phyloP scores from a whole-genome alignment of 2,888 invertebrate species.

The Pristionchus mayeri region DNA sequence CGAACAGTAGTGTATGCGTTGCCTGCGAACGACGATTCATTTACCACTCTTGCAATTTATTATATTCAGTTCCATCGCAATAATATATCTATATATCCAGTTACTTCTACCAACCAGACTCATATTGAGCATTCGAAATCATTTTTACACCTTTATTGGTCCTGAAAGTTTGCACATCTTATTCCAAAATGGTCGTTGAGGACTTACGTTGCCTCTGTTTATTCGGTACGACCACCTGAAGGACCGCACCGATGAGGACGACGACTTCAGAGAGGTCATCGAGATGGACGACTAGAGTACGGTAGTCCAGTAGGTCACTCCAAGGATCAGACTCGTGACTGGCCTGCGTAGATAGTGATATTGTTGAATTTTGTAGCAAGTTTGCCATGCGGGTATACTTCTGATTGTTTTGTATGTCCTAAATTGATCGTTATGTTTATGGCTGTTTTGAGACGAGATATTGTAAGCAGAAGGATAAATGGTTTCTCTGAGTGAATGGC shows the following conservation, averaged over 20 bases:
- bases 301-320: not conserved
- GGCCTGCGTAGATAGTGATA: not conserved
- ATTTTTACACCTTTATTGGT: too few species aligned
- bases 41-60: too few species aligned
- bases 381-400: not conserved
- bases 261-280: slow-evolving; percentile 64
- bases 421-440: not conserved
- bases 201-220: slow-evolving; percentile 65
- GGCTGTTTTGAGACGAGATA: slow-evolving; percentile 5
- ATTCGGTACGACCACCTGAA: slow-evolving; percentile 68
- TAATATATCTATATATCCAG: too few species aligned
- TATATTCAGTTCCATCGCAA: too few species aligned
- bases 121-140: too few species aligned
- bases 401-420: slow-evolving; percentile 2
- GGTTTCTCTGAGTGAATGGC: not conserved
- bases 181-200: too few species aligned
- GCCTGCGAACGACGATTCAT: too few species aligned
- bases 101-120: too few species aligned
- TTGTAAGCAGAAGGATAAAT: slow-evolving; percentile 40
- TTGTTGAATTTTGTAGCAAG: slow-evolving; percentile 36
- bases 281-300: slow-evolving; percentile 62
- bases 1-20: too few species aligned
- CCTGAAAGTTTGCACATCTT: too few species aligned
- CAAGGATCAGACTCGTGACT: not conserved
- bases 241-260: slow-evolving; percentile 68